Conservation (phyloP, 2,113 vertebrate species). For the Ptilorrhoa leucosticta region DNA sequence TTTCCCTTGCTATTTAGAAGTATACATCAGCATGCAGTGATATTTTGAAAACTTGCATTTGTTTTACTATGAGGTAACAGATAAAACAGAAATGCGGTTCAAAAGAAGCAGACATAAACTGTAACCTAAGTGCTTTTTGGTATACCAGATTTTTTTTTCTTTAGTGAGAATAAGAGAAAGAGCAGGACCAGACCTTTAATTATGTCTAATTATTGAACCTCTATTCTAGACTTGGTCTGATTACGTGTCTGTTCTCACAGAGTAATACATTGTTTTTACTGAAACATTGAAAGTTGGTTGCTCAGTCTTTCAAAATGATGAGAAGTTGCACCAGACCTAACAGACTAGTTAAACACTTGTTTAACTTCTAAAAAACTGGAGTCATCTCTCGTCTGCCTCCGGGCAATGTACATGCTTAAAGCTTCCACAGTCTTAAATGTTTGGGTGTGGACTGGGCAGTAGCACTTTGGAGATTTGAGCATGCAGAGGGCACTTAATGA, state of each 20-base stretch:
- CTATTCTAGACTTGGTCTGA: neutral
- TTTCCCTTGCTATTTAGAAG: neutral
- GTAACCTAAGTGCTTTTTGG: neutral
- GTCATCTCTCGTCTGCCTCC: neutral
- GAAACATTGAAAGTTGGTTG: neutral
- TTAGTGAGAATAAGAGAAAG: neutral
- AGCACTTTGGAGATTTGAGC: neutral
- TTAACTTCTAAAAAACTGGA: neutral
- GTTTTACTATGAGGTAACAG: neutral
- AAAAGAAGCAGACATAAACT: neutral
- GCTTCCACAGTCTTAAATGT: neutral
- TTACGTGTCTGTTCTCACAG: neutral
- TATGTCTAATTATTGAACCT: neutral
- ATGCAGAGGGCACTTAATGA: neutral
- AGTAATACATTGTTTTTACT: neutral
- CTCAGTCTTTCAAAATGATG: neutral
- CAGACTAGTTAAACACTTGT: neutral
- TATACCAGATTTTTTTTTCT: neutral
- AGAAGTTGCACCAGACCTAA: neutral
- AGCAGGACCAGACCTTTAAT: neutral
- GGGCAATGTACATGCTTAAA: neutral
- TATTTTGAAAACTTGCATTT: neutral
- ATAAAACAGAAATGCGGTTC: neutral
- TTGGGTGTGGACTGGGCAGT: neutral
- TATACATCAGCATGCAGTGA: neutral